Conservation (phyloP, 2,888 invertebrate species). For the Polyploca ridens region DNA sequence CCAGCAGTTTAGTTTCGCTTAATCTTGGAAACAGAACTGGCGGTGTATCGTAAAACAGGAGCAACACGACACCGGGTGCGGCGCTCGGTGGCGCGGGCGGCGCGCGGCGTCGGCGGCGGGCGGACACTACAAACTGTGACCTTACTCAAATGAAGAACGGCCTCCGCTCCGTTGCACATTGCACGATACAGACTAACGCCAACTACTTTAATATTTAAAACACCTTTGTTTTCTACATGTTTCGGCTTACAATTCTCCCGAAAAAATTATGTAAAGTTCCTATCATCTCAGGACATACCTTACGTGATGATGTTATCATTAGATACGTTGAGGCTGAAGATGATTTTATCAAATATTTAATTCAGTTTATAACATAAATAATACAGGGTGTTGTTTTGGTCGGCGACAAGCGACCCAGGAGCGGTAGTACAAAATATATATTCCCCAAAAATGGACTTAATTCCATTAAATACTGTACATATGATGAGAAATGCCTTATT, state of each 20-base stretch:
- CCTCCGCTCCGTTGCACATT: constrained; percentile 51
- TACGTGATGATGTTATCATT: background rate
- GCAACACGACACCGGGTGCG: constrained; percentile 47
- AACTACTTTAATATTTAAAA: constrained; percentile 46
- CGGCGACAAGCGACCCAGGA: no score
- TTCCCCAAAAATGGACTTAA: no score
- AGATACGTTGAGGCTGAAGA: background rate
- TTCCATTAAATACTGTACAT: no score
- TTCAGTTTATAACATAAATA: no score
- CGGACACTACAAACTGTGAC: constrained; percentile 71
- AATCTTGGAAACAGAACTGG: constrained; percentile 76
- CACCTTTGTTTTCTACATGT: constrained; percentile 31
- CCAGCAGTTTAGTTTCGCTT: constrained; percentile 74
- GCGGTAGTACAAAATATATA: no score
- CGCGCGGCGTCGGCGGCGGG: constrained; percentile 38
- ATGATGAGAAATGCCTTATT: no score
- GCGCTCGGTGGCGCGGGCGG: constrained; percentile 8
- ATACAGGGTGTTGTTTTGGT: no score
- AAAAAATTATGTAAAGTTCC: background rate
- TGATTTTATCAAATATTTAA: background rate
- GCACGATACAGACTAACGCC: constrained; percentile 49
- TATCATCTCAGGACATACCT: background rate
- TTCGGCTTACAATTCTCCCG: constrained; percentile 13
- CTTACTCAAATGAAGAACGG: constrained; percentile 68
- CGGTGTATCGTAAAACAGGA: constrained; percentile 69